Evolutionary conservation across 1,140 invertebrate genomes (phyloP).

Genomic region (Pogonus chalceus): DNA sequence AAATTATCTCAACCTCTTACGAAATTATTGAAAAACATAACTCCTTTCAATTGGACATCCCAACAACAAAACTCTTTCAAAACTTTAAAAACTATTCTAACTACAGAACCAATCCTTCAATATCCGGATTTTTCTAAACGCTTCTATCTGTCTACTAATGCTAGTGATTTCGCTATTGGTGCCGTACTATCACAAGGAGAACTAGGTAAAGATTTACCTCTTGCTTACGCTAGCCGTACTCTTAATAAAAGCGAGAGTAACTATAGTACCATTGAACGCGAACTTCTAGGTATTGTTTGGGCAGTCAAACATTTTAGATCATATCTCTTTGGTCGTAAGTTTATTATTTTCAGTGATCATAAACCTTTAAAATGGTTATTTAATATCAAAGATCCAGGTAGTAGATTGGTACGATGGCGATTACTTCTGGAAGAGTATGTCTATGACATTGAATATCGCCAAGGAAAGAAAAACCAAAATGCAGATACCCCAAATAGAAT

Average conservation of each 20-base stretch:
- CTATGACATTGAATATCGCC: constrained; percentile 24
- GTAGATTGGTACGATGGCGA: constrained; percentile 28
- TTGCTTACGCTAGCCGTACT: constrained; percentile 26
- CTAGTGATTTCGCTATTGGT: constrained; percentile 23
- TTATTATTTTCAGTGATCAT: constrained; percentile 38
- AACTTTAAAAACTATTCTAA: constrained; percentile 30
- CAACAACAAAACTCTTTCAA: constrained; percentile 29
- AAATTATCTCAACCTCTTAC: constrained; percentile 21
- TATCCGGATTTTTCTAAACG: constrained; percentile 29
- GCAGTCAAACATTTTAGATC: constrained; percentile 32
- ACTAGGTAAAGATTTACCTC: constrained; percentile 24
- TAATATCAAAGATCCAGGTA: constrained; percentile 25
- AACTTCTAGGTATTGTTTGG: constrained; percentile 43
- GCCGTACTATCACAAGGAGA: constrained; percentile 30
- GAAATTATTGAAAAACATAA: constrained; percentile 14
- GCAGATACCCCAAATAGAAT: constrained; percentile 18
- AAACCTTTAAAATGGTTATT: constrained; percentile 31
- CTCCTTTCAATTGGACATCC: constrained; percentile 7
- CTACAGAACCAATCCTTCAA: constrained; percentile 31
- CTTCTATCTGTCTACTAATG: constrained; percentile 30
- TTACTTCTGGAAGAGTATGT: constrained; percentile 30
- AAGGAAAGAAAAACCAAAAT: constrained; percentile 15
- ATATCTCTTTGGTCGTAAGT: constrained; percentile 34
- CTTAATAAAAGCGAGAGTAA: constrained; percentile 25
- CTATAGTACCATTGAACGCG: constrained; percentile 34